phyloP scores from a whole-genome alignment of 2,113 vertebrate genomes.

The Peromyscus leucopus region DNA sequence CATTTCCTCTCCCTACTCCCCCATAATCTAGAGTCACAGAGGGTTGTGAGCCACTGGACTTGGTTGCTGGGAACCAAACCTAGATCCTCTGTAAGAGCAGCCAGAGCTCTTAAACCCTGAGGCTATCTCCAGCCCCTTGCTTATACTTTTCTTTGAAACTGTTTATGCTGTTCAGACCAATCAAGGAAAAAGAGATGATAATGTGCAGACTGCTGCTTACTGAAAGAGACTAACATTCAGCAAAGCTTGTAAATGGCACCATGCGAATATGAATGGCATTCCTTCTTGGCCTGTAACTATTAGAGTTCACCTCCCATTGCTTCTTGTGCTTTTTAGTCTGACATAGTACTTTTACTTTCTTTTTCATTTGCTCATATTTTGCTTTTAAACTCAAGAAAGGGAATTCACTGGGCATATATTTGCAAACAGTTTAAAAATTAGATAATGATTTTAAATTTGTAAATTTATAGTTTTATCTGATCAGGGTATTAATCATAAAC shows the following conservation, averaged over 20 bases:
- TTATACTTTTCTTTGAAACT: background rate
- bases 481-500: background rate
- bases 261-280: background rate
- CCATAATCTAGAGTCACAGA: background rate
- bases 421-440: background rate
- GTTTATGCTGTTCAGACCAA: accelerated
- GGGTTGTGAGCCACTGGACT: background rate
- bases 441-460: slow-evolving; percentile 1
- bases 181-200: background rate
- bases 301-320: background rate
- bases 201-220: background rate
- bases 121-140: background rate
- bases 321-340: slow-evolving; percentile 11
- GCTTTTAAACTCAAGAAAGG: background rate
- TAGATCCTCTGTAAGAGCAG: background rate
- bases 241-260: background rate
- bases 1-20: accelerated
- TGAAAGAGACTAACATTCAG: background rate
- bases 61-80: background rate
- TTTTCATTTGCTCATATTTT: background rate
- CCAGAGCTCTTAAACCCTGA: background rate
- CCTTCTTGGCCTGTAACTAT: background rate
- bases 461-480: background rate
- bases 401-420: background rate
- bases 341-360: background rate